Base-by-base conservation (phyloP, 2,888 invertebrate genomes). In the Harmothoe impar region DNA sequence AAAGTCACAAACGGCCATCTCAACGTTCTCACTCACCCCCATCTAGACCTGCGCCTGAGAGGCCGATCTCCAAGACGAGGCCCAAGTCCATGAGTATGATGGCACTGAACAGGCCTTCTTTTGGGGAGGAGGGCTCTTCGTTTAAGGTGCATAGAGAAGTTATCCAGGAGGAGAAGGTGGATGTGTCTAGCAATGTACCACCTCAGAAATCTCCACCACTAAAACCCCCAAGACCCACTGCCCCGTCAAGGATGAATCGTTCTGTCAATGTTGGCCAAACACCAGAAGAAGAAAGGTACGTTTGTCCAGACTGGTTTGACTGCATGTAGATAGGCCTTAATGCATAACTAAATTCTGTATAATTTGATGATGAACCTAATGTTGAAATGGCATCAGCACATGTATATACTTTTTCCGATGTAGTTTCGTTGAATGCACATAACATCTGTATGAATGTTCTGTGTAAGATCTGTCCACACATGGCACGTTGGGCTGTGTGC, bases 41-140 rank as follows among this genome's bases (percentile, higher is more conserved):
- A n/a, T 20, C 51, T 12, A 35, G 78, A 15, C 20, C 52, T 52
- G 54, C 25, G 10, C 33, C 31, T 5, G 29, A n/a, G 25, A 29
- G 29, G 15, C 72, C 25, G 5, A 25, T 29, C 0, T 72, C 72
- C 29, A 72, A 62, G 62, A 29, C 72, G 15, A 72, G 72, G 20
- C 52, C 56, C 54, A 86, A 31, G 23, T 86, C 86, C 52, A 29
- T 86, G 25, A 86, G 86, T 54, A 86, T 86, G 86, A 29, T 86
- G 52, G 86, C 86, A 23, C 86, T 86, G 1, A 20, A 86, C 43
- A 3, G 43, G 43, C 81, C 81, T 23, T 35, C 81, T 10, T 35
- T 35, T 81, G 81, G 35, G 35, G 7, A 81, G 20, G 35, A 81
- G 33, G 23, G 7, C 1, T 23, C 43, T 3, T 31, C 7, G 25